Evolutionary conservation across 2,797 vertebrate genomes (phyloP), one percentile per base, ranked within the genome.

Genomic region (Tenualosa thibaudeaui): DNA sequence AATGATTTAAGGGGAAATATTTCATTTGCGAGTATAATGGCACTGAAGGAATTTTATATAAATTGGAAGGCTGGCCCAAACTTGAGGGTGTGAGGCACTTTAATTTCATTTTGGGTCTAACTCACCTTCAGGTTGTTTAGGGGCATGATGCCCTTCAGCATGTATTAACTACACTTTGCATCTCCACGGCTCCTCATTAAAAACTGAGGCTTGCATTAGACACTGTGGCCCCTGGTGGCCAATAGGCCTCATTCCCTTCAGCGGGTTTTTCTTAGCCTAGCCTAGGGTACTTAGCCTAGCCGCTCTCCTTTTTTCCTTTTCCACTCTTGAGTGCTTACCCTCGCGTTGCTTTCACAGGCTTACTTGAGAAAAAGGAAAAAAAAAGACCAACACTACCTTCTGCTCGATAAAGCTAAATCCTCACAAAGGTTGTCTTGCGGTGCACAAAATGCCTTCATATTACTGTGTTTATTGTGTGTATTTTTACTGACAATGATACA

Each of bases 1-100:
- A 84, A 78, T 84, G 62, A 84, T 84, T 81, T 85, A 49, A 26
- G 56, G 81, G 54, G 15, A 83, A 75, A 71, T 62, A 24, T 56
- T 85, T 1, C 43, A 40, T 82, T 83, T 84, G 43, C 37, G 71
- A 78, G 71, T 78, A 46, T 22, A 78, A 78, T 46, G 22, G 37
- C 71, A 9, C 71, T 43, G 26, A 78, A 78, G 40, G 40, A 19
- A 43, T 19, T 78, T n/a, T 46, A 46, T 46, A 78, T 46, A 78
- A 78, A 78, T 78, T 78, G 37, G 37, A 78, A 78, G 71, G 22
- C 68, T 40, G 68, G 68, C 40, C 65, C 37, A 40, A 37, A 75
- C 31, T 75, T 78, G 40, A 46, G 37, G 37, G 71, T 78, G 54
- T 12, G 40, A 40, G 5, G 40, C 40, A 78, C 71, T 78, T 78